Base-by-base conservation (phyloP, 2,888 invertebrate genomes). In the Agrotis segetum region DNA sequence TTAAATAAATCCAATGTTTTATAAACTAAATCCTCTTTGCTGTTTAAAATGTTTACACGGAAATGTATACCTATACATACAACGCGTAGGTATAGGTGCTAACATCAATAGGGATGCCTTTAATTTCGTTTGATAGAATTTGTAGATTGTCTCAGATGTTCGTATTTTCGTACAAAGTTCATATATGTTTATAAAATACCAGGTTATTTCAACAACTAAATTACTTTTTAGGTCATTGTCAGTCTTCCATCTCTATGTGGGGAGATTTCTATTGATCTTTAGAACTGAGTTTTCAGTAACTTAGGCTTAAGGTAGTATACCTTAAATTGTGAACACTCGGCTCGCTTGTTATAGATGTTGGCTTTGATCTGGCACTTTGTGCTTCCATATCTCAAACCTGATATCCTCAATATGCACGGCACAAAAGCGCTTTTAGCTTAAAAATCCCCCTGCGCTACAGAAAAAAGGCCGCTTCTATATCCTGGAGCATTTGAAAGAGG, bases 21-120 rank as follows among this genome's bases (percentile, higher is more conserved):
- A 88, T 88, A 84, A 87, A 84, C 80, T 84, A 85, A 90, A 89
- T 87, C 88, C 83, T 75, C 88, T 87, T 87, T 86, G 60, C 59
- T 53, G 75, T 73, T 77, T 80, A 70, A 84, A 79, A 69, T 71
- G 73, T 77, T 71, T 74, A 68, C 55, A 71, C 62, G 58, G 63
- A 68, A 68, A 66, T 69, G n/a, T 70, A 64, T 78, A n/a, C n/a
- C n/a, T n/a, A 21, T 34, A 49, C 17, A 67, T 1, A 9, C 29
- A n/a, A 19, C 60, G 59, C 50, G 49, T 44, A 40, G 34, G 34
- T 34, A 7, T 34, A 40, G 2, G 40, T 29, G 52, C 46, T 17
- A 21, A 11, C 66, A 2, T 14, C 40, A 17, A n/a, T 53, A 78
- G 80, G 77, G 80, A 62, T 74, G 68, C 1, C 52, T 21, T 4